Conservation (phyloP, 2,113 vertebrate genomes). For the Hypocryptadius cinnamomeus region DNA sequence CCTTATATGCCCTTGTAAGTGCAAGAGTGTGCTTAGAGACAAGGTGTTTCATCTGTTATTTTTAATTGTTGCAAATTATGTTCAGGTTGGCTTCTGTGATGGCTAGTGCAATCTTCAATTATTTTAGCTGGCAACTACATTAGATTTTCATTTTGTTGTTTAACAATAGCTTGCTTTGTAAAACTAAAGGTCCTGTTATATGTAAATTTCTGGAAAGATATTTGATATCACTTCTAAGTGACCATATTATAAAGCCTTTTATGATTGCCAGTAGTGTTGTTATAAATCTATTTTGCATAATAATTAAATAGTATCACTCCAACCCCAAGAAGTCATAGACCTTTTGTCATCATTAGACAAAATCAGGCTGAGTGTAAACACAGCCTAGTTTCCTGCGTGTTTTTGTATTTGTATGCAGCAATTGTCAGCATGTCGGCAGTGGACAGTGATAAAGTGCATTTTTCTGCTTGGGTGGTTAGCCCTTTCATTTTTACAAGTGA, state of each 20-base stretch:
- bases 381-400: conserved; percentile 63
- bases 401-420: conserved; percentile 76
- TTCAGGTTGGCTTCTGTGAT: rapidly evolving
- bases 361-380: conserved; percentile 76
- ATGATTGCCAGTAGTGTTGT: neutral
- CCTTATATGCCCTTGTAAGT: neutral
- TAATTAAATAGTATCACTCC: conserved; percentile 59
- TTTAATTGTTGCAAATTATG: neutral
- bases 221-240: neutral
- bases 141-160: neutral
- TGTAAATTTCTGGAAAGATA: neutral
- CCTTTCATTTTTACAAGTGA: conserved; percentile 85
- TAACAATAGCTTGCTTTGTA: neutral
- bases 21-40: neutral
- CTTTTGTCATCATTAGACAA: conserved; percentile 67
- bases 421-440: conserved; percentile 78
- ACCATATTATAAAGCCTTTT: conserved; percentile 10
- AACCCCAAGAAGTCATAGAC: conserved; percentile 36
- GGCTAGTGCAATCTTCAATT: neutral
- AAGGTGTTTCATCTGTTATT: neutral
- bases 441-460: conserved; percentile 84
- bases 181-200: neutral
- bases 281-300: conserved; percentile 51
- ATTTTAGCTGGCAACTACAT: neutral
- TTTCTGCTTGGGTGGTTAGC: conserved; percentile 90